Conservation (phyloP, 1,140 invertebrate species). For the Drosophila sulfurigaster region DNA sequence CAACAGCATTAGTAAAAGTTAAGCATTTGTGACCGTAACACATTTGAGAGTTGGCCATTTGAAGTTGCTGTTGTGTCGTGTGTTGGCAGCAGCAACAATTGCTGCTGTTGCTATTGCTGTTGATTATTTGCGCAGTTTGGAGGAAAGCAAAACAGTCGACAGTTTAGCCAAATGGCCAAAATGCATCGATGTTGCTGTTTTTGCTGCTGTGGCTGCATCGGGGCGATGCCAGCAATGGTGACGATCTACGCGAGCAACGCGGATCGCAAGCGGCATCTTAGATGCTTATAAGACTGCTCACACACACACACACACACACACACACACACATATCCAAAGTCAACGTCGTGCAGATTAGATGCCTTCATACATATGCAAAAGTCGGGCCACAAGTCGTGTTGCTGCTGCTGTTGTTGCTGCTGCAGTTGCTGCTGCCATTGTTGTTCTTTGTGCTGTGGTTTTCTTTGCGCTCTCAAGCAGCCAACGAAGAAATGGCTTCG, state of each 20-base stretch:
- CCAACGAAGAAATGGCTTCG: slow-evolving; percentile 46
- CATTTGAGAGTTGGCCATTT: slow-evolving; percentile 72
- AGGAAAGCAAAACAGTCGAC: slow-evolving; percentile 52
- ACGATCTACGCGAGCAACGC: slow-evolving; percentile 71
- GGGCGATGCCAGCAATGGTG: slow-evolving; percentile 63
- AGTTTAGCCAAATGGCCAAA: slow-evolving; percentile 52
- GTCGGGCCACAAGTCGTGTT: slow-evolving; percentile 65
- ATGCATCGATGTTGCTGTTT: slow-evolving; percentile 17
- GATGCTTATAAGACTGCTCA: slow-evolving; percentile 61
- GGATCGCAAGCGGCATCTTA: slow-evolving; percentile 77
- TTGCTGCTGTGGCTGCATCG: slow-evolving; percentile 48
- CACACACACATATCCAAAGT: slow-evolving; percentile 39
- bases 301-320: slow-evolving; percentile 38
- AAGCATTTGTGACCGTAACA: slow-evolving; percentile 82
- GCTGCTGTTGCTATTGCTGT: slow-evolving; percentile 34
- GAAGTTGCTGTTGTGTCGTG: slow-evolving; percentile 30
- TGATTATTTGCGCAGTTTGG: slow-evolving; percentile 61
- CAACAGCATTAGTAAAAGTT: slow-evolving; percentile 80
- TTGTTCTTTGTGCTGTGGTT: slow-evolving; percentile 30
- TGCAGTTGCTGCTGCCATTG: slow-evolving; percentile 55
- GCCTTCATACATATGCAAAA: slow-evolving; percentile 77
- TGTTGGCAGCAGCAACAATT: slow-evolving; percentile 45
- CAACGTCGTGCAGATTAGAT: slow-evolving; percentile 70
- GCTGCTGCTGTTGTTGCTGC: slow-evolving; percentile 48
- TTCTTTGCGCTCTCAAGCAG: slow-evolving; percentile 8